A percentile compares a stretch with the other conserved stretches of the same genome.
These are phyloP conservation scores for Chydorus sphaericus DNA, from an alignment of 2,888 invertebrate genomes.

Conservation along the genomic window DNA sequence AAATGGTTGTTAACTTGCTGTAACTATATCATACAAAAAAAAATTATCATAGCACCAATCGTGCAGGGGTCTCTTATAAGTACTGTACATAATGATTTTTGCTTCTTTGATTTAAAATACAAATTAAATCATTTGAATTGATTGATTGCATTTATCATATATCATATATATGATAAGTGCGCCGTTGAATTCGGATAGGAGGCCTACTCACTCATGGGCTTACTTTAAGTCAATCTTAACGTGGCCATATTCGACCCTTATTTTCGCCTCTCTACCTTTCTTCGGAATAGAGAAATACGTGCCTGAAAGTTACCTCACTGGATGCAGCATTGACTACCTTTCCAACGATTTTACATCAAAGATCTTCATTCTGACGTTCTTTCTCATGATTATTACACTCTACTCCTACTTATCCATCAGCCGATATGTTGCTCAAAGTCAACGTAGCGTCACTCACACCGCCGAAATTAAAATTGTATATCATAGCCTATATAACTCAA, in stretches of 20 bases:
- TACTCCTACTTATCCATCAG: slow-evolving; percentile 59
- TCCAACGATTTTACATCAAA: slow-evolving; percentile 26
- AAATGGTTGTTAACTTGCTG: too few species aligned
- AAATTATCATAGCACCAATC: too few species aligned
- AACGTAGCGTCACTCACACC: neutral
- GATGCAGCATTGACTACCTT: slow-evolving; percentile 31
- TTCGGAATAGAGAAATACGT: slow-evolving; percentile 28
- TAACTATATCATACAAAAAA: slow-evolving; percentile 58
- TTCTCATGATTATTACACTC: slow-evolving; percentile 52
- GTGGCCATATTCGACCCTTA: slow-evolving; percentile 28
- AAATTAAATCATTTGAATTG: too few species aligned
- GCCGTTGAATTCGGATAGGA: slow-evolving; percentile 24
- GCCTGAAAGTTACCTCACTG: slow-evolving; percentile 30
- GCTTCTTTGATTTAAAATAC: too few species aligned
- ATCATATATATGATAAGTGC: slow-evolving; percentile 28
- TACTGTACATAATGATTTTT: too few species aligned
- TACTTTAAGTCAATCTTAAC: slow-evolving; percentile 18
- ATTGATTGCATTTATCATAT: too few species aligned
- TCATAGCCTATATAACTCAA: too few species aligned
- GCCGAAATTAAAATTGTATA: neutral
- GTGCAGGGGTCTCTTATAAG: too few species aligned
- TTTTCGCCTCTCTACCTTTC: slow-evolving; percentile 25
- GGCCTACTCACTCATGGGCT: neutral
- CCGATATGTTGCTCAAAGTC: slow-evolving; percentile 35
- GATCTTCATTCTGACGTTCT: slow-evolving; percentile 56